phyloP scores from a whole-genome alignment of 2,113 vertebrate species.

The Calcarius ornatus region DNA sequence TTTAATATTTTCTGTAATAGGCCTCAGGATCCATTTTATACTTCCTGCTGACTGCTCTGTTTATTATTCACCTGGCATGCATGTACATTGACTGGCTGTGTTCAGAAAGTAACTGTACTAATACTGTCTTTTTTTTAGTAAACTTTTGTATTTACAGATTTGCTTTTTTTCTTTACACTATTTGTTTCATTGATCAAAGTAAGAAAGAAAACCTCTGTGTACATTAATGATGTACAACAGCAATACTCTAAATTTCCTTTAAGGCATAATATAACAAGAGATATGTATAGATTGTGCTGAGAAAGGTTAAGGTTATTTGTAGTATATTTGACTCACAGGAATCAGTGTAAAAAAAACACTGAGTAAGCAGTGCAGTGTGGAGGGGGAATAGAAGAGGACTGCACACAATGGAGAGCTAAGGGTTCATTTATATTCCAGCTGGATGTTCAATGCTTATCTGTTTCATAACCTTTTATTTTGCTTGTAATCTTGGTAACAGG shows the following conservation, averaged over 20 bases:
- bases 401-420: not conserved
- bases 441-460: not conserved
- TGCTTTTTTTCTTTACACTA: not conserved
- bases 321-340: not conserved
- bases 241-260: not conserved
- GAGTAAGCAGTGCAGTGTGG: not conserved
- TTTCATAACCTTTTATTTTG: not conserved
- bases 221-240: not conserved
- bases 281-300: not conserved
- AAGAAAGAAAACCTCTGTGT: not conserved
- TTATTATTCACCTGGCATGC: not conserved
- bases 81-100: not conserved
- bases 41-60: not conserved
- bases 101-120: not conserved
- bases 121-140: not conserved
- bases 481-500: not conserved
- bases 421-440: not conserved
- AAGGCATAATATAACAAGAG: not conserved
- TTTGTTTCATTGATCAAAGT: not conserved
- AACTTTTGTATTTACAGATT: not conserved
- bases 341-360: not conserved
- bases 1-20: not conserved
- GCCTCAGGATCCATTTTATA: not conserved
- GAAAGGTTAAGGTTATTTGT: not conserved
- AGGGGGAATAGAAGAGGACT: not conserved